Percentiles rank a stretch among this genome's conserved stretches.
phyloP scores from a whole-genome alignment of 2,888 invertebrate genomes.

The Erebia aethiops region DNA sequence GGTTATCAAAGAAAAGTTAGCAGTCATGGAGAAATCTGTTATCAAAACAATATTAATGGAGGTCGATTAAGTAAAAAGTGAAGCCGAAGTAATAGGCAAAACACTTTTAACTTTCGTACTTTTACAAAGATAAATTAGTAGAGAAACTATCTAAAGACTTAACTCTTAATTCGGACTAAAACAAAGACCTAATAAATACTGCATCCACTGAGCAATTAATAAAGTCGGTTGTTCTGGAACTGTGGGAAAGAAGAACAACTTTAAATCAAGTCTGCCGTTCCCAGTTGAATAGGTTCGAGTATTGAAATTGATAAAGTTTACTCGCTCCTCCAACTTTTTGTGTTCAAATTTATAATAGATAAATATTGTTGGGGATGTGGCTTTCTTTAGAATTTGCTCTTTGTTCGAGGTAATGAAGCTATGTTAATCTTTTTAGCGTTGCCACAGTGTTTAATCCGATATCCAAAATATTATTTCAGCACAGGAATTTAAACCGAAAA shows the following conservation, averaged over 20 bases:
- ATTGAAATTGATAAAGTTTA: constrained; percentile 21
- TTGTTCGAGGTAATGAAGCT: not conserved
- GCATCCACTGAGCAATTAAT: constrained; percentile 35
- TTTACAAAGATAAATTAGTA: not conserved
- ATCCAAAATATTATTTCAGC: not conserved
- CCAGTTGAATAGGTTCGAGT: constrained; percentile 26
- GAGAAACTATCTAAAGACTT: constrained; percentile 3
- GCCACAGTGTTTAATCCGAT: not conserved
- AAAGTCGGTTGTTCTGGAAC: constrained; percentile 29
- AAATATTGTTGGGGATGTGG: constrained; percentile 7
- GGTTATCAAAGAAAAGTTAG: too few relatives aligned
- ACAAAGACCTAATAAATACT: constrained; percentile 17
- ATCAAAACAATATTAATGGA: too few relatives aligned
- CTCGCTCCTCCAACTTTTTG: constrained; percentile 5
- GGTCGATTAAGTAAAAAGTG: too few relatives aligned
- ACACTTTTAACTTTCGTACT: not conserved
- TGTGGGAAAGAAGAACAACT: constrained; percentile 31
- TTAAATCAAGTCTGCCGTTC: constrained; percentile 33
- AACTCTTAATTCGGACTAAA: not conserved
- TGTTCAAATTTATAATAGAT: constrained; percentile 3
- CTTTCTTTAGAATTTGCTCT: not conserved
- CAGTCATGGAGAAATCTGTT: too few relatives aligned
- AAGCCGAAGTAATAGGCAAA: not conserved
- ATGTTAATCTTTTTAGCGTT: not conserved
- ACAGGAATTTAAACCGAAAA: not conserved